Percentiles rank a stretch among this genome's conserved stretches.
Evolutionary conservation across 2,113 vertebrate genomes (phyloP).

Genomic region (Pseudopipra pipra): DNA sequence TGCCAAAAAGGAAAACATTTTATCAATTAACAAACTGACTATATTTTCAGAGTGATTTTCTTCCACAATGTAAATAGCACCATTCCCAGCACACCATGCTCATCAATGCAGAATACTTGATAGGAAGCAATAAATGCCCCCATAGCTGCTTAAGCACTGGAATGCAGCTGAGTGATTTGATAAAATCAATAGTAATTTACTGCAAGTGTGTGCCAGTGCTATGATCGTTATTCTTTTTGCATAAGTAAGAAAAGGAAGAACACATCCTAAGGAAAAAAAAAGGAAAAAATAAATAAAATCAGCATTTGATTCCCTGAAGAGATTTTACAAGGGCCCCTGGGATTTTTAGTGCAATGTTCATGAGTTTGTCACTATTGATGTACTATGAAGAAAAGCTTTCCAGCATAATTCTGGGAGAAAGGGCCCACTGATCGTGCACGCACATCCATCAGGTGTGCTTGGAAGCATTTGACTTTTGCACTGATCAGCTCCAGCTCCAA

Average conservation of each 20-base stretch:
- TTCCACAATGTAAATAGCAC: neutral
- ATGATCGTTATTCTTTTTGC: neutral
- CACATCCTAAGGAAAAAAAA: neutral
- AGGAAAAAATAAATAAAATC: neutral
- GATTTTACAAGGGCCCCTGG: neutral
- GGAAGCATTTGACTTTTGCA: neutral
- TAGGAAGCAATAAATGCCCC: neutral
- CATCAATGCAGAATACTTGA: neutral
- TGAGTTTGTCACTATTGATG: neutral
- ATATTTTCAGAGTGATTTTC: neutral
- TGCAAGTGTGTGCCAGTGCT: neutral
- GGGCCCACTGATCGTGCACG: neutral
- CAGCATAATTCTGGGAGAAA: neutral
- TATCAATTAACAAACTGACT: neutral
- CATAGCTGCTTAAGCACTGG: neutral
- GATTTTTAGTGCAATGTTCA: neutral
- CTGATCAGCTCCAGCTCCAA: neutral
- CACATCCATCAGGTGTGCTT: neutral
- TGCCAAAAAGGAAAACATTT: neutral
- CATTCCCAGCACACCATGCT: neutral
- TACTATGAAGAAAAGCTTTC: neutral
- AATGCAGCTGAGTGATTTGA: neutral
- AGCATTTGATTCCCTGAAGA: neutral
- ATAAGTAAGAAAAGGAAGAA: neutral
- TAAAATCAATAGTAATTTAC: constrained; percentile 32